These are phyloP conservation scores for Acrobasis consociella DNA, from an alignment of 2,888 invertebrate genomes.

Conservation along the genomic window DNA sequence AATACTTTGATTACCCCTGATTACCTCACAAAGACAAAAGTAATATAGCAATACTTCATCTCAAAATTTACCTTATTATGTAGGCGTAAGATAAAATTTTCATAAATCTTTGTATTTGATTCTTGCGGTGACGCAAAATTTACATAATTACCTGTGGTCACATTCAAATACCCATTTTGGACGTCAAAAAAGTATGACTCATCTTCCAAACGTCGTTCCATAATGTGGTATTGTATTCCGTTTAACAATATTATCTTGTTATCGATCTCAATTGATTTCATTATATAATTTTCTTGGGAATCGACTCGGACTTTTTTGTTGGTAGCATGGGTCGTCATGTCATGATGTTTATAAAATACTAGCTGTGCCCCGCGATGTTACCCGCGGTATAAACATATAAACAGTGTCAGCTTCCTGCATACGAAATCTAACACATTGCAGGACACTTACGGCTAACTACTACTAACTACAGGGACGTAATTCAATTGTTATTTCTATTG, in stretches of 20 bases:
- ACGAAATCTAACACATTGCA: too few relatives aligned
- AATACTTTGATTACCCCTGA: not conserved
- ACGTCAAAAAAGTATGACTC: slow-evolving; percentile 3
- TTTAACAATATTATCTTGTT: slow-evolving; percentile 13
- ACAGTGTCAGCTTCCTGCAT: too few relatives aligned
- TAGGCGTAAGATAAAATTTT: not conserved
- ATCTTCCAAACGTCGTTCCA: slow-evolving; percentile 1
- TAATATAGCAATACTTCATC: not conserved
- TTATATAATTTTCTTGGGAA: not conserved
- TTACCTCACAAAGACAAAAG: not conserved
- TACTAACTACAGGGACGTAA: too few relatives aligned
- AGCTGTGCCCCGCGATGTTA: too few relatives aligned
- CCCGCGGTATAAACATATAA: too few relatives aligned
- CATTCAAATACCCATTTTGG: too few relatives aligned
- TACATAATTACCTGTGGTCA: not conserved
- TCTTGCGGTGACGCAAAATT: not conserved
- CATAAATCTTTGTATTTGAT: not conserved
- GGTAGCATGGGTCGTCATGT: too few relatives aligned
- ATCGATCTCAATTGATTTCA: not conserved
- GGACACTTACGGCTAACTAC: too few relatives aligned
- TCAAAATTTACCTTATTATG: not conserved
- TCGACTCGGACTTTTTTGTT: not conserved
- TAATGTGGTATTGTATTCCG: slow-evolving; percentile 8
- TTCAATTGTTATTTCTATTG: too few relatives aligned
- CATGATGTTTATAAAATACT: too few relatives aligned